Conservation (phyloP, 2,113 vertebrate genomes). For the Pluvialis apricaria region DNA sequence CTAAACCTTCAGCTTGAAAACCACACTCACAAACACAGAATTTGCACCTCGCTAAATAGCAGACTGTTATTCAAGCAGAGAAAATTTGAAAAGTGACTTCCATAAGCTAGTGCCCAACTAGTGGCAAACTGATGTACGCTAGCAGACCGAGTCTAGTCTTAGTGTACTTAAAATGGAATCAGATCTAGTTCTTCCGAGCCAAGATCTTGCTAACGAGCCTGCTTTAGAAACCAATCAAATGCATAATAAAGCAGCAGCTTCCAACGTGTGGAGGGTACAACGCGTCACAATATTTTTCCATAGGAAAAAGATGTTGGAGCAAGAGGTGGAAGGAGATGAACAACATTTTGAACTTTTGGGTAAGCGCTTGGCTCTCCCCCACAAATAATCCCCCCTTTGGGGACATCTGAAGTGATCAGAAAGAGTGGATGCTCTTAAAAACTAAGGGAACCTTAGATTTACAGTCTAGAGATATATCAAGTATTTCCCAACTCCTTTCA, state of each 20-base stretch:
- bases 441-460: not conserved
- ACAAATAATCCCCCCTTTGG: not conserved
- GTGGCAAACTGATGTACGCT: not conserved
- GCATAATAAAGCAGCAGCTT: not conserved
- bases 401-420: not conserved
- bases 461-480: not conserved
- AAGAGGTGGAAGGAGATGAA: not conserved
- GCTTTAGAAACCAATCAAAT: not conserved
- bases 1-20: not conserved
- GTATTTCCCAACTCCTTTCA: not conserved
- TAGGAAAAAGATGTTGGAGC: not conserved
- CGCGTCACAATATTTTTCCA: not conserved
- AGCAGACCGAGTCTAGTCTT: not conserved
- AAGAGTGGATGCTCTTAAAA: not conserved
- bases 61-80: not conserved
- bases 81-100: not conserved
- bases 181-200: not conserved
- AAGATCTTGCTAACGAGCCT: not conserved
- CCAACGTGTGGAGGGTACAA: not conserved
- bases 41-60: not conserved
- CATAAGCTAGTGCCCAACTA: not conserved
- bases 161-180: not conserved
- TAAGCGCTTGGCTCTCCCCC: not conserved
- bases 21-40: not conserved
- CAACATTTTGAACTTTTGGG: not conserved